phyloP scores from a whole-genome alignment of 2,113 vertebrate species.

The Hystrix cristata region DNA sequence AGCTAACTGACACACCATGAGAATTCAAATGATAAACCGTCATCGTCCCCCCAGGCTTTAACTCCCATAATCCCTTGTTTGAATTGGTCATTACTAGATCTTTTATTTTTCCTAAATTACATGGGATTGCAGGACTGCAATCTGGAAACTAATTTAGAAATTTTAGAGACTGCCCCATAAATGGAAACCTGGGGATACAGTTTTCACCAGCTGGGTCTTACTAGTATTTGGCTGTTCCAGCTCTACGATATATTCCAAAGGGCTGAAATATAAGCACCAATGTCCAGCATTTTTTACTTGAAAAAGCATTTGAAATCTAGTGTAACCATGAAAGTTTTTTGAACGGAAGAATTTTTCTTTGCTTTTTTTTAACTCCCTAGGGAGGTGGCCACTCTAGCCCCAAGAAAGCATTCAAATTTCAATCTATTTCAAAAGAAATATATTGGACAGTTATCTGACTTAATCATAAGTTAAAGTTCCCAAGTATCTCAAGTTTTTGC shows the following conservation, averaged over 20 bases:
- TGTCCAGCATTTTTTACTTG: neutral
- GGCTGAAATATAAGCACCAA: neutral
- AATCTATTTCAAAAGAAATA: conserved; percentile 38
- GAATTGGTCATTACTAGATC: neutral
- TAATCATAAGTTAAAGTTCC: neutral
- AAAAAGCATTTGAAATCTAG: neutral
- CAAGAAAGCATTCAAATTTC: conserved; percentile 55
- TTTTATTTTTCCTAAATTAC: conserved; percentile 45
- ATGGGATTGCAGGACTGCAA: neutral
- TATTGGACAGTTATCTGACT: conserved; percentile 38
- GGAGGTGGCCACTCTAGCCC: neutral
- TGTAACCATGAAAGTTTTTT: conserved; percentile 53
- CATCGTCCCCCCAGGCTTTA: neutral
- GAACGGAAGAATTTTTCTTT: conserved; percentile 10
- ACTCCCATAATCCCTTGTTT: neutral
- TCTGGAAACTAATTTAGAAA: conserved; percentile 20
- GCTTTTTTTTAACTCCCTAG: neutral
- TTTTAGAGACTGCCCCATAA: neutral
- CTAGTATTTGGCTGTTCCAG: neutral
- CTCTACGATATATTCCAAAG: conserved; percentile 12
- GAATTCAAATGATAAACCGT: conserved; percentile 41
- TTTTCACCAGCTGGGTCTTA: neutral
- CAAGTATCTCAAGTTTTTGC: conserved; percentile 27
- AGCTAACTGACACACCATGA: neutral
- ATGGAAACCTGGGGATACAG: rapidly evolving